Evolutionary conservation across 2,113 vertebrate species (phyloP).

Genomic region (Gasterosteus aculeatus): DNA sequence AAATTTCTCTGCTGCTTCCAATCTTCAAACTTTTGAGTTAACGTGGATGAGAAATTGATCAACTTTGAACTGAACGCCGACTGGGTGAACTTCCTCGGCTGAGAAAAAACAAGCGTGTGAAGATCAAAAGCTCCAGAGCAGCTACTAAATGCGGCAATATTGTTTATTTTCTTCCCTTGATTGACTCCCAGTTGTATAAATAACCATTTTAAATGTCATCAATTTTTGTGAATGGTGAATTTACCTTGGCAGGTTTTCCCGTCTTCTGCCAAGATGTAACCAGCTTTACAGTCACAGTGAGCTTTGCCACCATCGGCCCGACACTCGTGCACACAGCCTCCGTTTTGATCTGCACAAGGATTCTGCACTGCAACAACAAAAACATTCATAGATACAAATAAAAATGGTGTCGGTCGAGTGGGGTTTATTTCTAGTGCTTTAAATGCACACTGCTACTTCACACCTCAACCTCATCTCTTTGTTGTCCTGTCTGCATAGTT

Average conservation of each 20-base stretch:
- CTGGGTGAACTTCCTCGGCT: background rate
- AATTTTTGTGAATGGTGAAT: background rate
- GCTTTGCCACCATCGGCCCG: slow-evolving; percentile 73
- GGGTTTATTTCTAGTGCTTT: slow-evolving; percentile 6
- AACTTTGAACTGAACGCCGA: background rate
- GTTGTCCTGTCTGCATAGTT: slow-evolving; percentile 25
- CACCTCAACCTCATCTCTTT: slow-evolving; percentile 21
- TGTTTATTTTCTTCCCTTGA: background rate
- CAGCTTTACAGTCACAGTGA: slow-evolving; percentile 85
- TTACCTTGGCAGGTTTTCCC: slow-evolving; percentile 87
- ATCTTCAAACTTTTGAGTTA: background rate
- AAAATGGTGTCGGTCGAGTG: background rate
- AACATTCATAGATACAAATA: slow-evolving; percentile 19
- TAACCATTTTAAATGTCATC: background rate
- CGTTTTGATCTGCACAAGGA: slow-evolving; percentile 84
- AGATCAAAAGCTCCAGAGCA: background rate
- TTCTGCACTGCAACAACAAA: slow-evolving; percentile 81
- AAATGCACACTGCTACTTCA: slow-evolving; percentile 5
- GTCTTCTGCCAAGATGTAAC: slow-evolving; percentile 84
- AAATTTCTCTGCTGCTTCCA: background rate
- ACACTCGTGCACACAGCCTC: slow-evolving; percentile 90
- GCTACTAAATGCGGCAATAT: background rate
- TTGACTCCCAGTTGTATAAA: background rate
- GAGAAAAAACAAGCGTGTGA: background rate
- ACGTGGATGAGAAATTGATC: background rate